These are phyloP conservation scores for Casuarius casuarius DNA, from an alignment of 2,113 vertebrate genomes.

Conservation along the genomic window DNA sequence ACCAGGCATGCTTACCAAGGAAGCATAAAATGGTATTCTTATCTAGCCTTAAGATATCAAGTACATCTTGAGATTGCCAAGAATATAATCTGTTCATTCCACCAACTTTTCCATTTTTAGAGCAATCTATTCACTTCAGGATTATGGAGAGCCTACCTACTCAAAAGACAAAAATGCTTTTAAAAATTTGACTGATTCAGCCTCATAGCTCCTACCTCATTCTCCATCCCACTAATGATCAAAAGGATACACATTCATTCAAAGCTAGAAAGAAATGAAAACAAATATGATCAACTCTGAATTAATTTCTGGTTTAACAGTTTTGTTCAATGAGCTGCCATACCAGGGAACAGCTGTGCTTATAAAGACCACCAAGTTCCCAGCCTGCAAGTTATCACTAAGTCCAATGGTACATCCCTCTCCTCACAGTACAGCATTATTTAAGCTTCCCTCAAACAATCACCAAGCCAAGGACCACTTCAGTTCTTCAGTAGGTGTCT, in stretches of 20 bases:
- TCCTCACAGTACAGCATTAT: accelerated
- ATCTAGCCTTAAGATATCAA: not conserved
- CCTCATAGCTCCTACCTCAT: not conserved
- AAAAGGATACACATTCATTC: not conserved
- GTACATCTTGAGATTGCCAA: not conserved
- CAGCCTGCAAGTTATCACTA: not conserved
- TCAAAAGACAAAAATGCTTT: not conserved
- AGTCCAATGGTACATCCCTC: accelerated
- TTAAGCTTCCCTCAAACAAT: not conserved
- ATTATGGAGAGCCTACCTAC: not conserved
- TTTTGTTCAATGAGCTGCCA: not conserved
- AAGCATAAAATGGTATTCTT: not conserved
- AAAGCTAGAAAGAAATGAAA: not conserved
- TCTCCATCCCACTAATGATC: accelerated
- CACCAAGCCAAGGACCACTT: not conserved
- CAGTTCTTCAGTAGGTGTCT: not conserved
- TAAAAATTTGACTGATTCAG: not conserved
- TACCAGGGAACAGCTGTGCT: not conserved
- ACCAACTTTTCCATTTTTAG: not conserved
- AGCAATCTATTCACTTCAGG: not conserved
- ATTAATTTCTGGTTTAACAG: not conserved
- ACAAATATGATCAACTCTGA: not conserved
- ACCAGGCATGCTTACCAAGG: not conserved
- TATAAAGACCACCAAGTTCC: not conserved
- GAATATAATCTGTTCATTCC: not conserved